These are phyloP conservation scores for Gortyna flavago DNA, from an alignment of 2,888 invertebrate genomes.

Conservation along the genomic window DNA sequence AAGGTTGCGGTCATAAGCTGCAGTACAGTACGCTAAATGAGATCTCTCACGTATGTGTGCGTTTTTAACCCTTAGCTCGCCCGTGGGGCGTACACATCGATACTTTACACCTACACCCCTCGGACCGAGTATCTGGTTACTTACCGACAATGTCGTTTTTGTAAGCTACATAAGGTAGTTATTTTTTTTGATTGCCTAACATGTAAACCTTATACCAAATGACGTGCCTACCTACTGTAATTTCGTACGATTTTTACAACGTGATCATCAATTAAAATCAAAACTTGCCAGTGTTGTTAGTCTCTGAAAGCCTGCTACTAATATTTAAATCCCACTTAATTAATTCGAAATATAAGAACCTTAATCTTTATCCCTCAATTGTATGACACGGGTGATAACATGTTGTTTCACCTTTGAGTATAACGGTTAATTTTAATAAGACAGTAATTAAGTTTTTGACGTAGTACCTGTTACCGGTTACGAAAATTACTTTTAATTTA, in stretches of 20 bases:
- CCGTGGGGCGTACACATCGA: constrained; percentile 59
- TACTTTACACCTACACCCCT: constrained; percentile 60
- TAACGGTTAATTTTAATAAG: constrained; percentile 60
- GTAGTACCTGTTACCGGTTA: constrained; percentile 28
- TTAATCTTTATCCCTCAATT: constrained; percentile 58
- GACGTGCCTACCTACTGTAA: neutral
- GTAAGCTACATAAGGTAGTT: constrained; percentile 43
- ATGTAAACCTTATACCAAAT: constrained; percentile 1
- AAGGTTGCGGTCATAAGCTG: constrained; percentile 28
- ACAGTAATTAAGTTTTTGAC: constrained; percentile 42
- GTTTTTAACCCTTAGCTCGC: constrained; percentile 38
- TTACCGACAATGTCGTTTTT: constrained; percentile 34
- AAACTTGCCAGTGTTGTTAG: neutral
- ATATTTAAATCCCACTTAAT: constrained; percentile 31
- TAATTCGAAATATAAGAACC: constrained; percentile 28
- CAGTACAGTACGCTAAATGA: constrained; percentile 52
- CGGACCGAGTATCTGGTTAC: constrained; percentile 60
- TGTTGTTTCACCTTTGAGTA: constrained; percentile 50
- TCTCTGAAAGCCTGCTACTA: constrained; percentile 9
- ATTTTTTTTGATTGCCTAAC: constrained; percentile 12
- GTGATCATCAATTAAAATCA: neutral
- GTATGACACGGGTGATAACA: constrained; percentile 50
- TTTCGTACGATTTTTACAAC: neutral
- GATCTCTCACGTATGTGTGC: constrained; percentile 59
- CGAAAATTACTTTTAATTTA: constrained; percentile 12